Evolutionary conservation across 2,888 invertebrate species (phyloP).

Genomic region (Drosophila putrida): DNA sequence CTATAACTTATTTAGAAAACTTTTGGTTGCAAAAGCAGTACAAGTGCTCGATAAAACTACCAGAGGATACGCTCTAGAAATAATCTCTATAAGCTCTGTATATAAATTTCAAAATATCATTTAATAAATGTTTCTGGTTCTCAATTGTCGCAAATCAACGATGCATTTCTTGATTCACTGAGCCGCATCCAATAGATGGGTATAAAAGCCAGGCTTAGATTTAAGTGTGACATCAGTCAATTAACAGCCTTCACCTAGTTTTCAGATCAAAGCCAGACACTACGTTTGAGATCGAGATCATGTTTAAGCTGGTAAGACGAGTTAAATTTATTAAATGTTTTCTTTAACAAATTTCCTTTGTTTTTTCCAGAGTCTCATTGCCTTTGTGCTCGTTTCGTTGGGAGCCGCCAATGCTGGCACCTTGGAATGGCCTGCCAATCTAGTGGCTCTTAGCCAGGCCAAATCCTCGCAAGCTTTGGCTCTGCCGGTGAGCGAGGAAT

Average conservation of each 20-base stretch:
- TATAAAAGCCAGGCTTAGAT: conserved; percentile 57
- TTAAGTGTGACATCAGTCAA: conserved; percentile 60
- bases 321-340: not conserved
- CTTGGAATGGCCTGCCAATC: conserved; percentile 59
- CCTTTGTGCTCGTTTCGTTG: conserved; percentile 42
- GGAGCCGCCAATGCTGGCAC: conserved; percentile 51
- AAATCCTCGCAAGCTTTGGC: conserved; percentile 52
- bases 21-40: conserved; percentile 64
- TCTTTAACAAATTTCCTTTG: not conserved
- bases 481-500: conserved; percentile 34
- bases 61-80: conserved; percentile 49
- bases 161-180: conserved; percentile 46
- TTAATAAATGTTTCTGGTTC: conserved; percentile 58
- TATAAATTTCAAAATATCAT: conserved; percentile 61
- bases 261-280: conserved; percentile 23
- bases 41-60: conserved; percentile 58
- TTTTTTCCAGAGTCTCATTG: conserved; percentile 29
- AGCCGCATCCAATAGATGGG: conserved; percentile 26
- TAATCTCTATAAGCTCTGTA: not conserved
- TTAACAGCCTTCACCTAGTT: conserved; percentile 38
- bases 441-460: conserved; percentile 55
- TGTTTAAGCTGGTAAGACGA: conserved; percentile 76
- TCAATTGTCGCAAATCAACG: conserved; percentile 23
- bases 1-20: conserved; percentile 55
- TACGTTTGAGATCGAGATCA: conserved; percentile 28